A percentile compares a stretch with the other conserved stretches of the same genome.
phyloP scores from a whole-genome alignment of 2,113 vertebrate genomes.

The Rhinopomastus cyanomelas region DNA sequence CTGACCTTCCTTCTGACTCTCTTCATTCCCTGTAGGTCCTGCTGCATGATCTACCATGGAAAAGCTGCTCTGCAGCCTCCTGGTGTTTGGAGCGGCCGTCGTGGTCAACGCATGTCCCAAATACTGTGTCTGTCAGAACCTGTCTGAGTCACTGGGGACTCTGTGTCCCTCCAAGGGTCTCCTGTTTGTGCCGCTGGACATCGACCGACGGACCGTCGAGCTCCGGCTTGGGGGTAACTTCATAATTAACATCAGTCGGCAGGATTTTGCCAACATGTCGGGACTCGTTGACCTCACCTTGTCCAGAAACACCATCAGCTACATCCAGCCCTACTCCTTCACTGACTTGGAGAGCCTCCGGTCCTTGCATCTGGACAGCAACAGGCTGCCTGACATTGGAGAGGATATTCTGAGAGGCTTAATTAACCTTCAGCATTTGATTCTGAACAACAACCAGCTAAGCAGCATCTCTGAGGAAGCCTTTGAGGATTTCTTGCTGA shows the following conservation, averaged over 20 bases:
- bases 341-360: conserved; percentile 93
- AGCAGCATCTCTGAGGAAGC: conserved; percentile 82
- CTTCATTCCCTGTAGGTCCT: conserved; percentile 75
- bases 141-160: conserved; percentile 97
- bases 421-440: conserved; percentile 94
- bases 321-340: conserved; percentile 95
- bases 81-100: conserved; percentile 91
- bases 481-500: conserved; percentile 91
- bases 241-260: conserved; percentile 91
- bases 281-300: conserved; percentile 96
- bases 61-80: conserved; percentile 91
- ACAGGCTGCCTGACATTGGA: conserved; percentile 89
- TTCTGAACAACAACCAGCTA: conserved; percentile 97
- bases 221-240: conserved; percentile 95
- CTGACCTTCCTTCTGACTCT: conserved; percentile 6
- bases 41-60: conserved; percentile 91
- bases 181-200: conserved; percentile 92
- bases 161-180: conserved; percentile 96
- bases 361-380: conserved; percentile 93
- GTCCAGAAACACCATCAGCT: conserved; percentile 94
- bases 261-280: conserved; percentile 97
- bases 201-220: conserved; percentile 94
- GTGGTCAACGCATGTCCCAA: conserved; percentile 93
- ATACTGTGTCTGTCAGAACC: conserved; percentile 98
- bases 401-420: conserved; percentile 90